Conservation (phyloP, 2,888 invertebrate genomes). For the Stenodema calcarata region DNA sequence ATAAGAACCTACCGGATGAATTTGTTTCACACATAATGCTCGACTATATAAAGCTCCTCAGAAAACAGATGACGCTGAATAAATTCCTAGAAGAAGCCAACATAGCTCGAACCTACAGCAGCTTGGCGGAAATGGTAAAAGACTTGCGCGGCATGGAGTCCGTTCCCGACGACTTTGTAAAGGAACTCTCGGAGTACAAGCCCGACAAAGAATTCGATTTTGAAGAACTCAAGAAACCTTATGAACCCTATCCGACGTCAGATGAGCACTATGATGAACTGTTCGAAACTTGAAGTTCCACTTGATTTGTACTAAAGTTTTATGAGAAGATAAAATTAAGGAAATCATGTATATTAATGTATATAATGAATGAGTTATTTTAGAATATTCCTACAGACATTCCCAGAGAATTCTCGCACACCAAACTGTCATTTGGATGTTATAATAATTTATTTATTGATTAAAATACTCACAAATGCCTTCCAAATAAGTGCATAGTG, state of each 20-base stretch:
- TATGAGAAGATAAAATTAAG: background rate
- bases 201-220: slow-evolving; percentile 25
- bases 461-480: background rate
- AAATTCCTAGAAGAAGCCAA: slow-evolving; percentile 50
- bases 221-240: slow-evolving; percentile 5
- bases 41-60: slow-evolving; percentile 49
- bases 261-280: slow-evolving; percentile 7
- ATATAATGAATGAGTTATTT: background rate
- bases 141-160: slow-evolving; percentile 12
- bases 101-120: slow-evolving; percentile 36
- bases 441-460: background rate
- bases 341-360: slow-evolving; percentile 14
- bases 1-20: slow-evolving; percentile 39
- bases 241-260: background rate
- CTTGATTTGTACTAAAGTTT: background rate
- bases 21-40: slow-evolving; percentile 43
- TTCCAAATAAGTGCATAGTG: background rate
- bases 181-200: slow-evolving; percentile 46
- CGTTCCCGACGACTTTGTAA: slow-evolving; percentile 43
- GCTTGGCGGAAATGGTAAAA: slow-evolving; percentile 46
- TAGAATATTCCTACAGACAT: background rate
- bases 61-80: slow-evolving; percentile 34
- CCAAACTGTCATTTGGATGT: too few relatives aligned
- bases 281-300: background rate
- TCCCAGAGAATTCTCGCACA: too few relatives aligned